These are phyloP conservation scores for Smutsia gigantea DNA, from an alignment of 2,797 vertebrate genomes.

Conservation along the genomic window DNA sequence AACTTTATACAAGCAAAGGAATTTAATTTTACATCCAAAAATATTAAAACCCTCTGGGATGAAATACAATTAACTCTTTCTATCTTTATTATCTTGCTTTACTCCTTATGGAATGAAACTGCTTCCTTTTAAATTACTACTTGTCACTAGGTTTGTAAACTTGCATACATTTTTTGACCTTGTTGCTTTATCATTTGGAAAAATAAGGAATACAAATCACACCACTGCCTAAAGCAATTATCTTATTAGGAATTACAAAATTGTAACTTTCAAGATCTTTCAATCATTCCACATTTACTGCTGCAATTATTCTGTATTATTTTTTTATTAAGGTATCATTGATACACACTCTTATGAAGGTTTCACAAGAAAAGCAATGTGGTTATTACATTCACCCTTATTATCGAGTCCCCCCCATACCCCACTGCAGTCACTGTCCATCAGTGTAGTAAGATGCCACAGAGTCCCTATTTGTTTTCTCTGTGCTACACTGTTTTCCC, in stretches of 20 bases:
- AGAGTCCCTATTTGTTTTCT: too few species aligned
- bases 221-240: neutral
- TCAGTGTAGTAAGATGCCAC: too few species aligned
- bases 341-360: too few species aligned
- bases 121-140: neutral
- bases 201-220: neutral
- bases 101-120: neutral
- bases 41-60: conserved; percentile 36
- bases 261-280: neutral
- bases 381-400: too few species aligned
- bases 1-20: conserved; percentile 56
- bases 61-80: conserved; percentile 29
- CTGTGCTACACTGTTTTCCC: too few species aligned
- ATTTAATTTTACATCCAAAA: conserved; percentile 69
- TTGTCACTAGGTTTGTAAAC: neutral
- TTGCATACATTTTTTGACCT: neutral
- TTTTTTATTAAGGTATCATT: too few species aligned
- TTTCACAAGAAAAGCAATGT: too few species aligned
- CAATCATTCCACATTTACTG: neutral
- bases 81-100: neutral
- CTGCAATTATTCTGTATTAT: neutral
- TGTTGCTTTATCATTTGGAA: neutral
- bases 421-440: too few species aligned
- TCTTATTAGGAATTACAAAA: neutral
- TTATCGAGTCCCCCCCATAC: too few species aligned